A percentile compares a stretch with the other conserved stretches of the same genome.
phyloP scores from a whole-genome alignment of 2,797 vertebrate genomes.

The Lepilemur ruficaudatus region DNA sequence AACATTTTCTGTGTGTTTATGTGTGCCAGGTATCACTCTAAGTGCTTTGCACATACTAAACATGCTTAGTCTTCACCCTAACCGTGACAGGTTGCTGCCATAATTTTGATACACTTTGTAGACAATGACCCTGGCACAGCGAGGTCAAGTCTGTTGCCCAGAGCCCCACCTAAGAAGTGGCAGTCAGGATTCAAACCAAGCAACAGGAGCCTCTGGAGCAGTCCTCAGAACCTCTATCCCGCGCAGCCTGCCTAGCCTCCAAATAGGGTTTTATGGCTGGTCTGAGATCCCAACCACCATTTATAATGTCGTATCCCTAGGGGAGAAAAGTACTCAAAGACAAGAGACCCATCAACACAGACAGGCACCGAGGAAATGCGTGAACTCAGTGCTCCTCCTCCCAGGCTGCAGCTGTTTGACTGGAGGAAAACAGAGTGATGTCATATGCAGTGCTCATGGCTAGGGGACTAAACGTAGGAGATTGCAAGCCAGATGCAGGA shows the following conservation, averaged over 20 bases:
- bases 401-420: not conserved
- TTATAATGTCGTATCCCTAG: not conserved
- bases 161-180: not conserved
- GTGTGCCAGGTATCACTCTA: not conserved
- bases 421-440: not conserved
- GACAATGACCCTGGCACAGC: not conserved
- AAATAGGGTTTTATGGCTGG: not conserved
- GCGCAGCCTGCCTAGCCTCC: accelerated
- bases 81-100: not conserved
- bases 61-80: not conserved
- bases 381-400: not conserved
- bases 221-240: not conserved
- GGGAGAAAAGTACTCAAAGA: not conserved
- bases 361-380: accelerated
- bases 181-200: not conserved
- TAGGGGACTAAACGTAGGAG: not conserved
- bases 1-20: not conserved
- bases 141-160: not conserved
- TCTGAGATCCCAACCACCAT: not conserved
- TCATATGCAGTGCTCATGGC: not conserved
- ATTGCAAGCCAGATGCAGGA: not conserved
- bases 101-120: not conserved
- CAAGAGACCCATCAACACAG: not conserved
- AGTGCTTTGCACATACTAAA: not conserved
- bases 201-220: accelerated